phyloP scores from a whole-genome alignment of 2,888 invertebrate species.

The Parnassius mnemosyne region DNA sequence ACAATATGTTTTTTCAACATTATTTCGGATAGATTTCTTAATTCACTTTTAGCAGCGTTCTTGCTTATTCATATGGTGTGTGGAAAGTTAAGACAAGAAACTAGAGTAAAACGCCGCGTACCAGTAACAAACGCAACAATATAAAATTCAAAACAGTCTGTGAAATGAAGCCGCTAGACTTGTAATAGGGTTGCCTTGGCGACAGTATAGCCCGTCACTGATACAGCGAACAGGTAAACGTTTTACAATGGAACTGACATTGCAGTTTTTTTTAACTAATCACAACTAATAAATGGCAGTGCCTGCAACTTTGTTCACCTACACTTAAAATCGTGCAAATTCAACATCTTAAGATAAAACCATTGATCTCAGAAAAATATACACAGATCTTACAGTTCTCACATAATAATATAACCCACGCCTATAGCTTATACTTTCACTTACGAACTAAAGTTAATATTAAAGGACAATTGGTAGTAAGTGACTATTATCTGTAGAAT shows the following conservation, averaged over 20 bases:
- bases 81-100: constrained; percentile 27
- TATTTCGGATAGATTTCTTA: constrained; percentile 15
- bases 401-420: too few relatives aligned
- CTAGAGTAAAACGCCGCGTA: constrained; percentile 25
- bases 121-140: constrained; percentile 22
- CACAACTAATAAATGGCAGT: too few relatives aligned
- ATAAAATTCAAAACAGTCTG: constrained; percentile 26
- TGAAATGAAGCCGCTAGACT: constrained; percentile 24
- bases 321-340: too few relatives aligned
- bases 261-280: background rate
- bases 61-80: constrained; percentile 26
- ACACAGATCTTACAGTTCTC: too few relatives aligned
- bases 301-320: too few relatives aligned
- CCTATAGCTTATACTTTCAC: too few relatives aligned
- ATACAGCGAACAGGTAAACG: constrained; percentile 20
- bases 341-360: too few relatives aligned
- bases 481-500: too few relatives aligned
- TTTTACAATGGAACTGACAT: constrained; percentile 11
- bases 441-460: too few relatives aligned
- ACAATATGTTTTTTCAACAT: constrained; percentile 15
- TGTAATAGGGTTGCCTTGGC: constrained; percentile 18
- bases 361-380: too few relatives aligned
- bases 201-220: constrained; percentile 6
- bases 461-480: too few relatives aligned
- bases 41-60: constrained; percentile 22